Evolutionary conservation across 2,113 vertebrate genomes (phyloP), one percentile per base, ranked within the genome.

Genomic region (Scortum barcoo): DNA sequence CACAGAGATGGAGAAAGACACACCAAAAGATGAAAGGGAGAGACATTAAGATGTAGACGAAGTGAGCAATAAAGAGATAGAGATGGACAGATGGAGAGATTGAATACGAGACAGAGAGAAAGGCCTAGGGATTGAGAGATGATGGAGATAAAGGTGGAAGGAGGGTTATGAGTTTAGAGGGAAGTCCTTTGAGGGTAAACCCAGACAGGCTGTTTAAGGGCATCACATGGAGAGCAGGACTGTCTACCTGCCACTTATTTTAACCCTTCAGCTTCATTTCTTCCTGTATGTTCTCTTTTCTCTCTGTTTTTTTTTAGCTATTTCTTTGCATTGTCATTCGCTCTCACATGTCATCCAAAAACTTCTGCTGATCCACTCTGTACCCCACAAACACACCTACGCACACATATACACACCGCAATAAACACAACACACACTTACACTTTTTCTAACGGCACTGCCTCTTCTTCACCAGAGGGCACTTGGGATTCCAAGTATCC

Each of bases 41-140:
- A 73, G 40, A 80, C 58, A 71, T 80, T 71, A 69, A 81, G 68
- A 85, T 78, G 36, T 30, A 74, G 77, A 78, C 7, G 24, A 26
- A 24, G 53, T 33, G 79, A 36, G 78, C 68, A 73, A 86, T 81
- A 70, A 89, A 86, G 61, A 90, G 81, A 91, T 83, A 20, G 26
- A 36, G 57, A 69, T 66, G 76, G 80, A 57, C 82, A 93, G 86
- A 92, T 85, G 78, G 76, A 78, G 53, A 62, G 63, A 87, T 63
- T 68, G 68, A 84, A 75, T 70, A 42, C 24, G 70, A 86, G 80
- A 78, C 5, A 2, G 44, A 57, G 28, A 50, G 53, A 79, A 65
- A 86, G 54, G 28, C 77, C 14, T 8, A 7, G 56, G 84, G 80
- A 86, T 73, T 89, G 67, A 70, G 53, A 85, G 75, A 81, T 88